Evolutionary conservation across 1,140 invertebrate genomes (phyloP).

Genomic region (Teleopsis dalmanni): DNA sequence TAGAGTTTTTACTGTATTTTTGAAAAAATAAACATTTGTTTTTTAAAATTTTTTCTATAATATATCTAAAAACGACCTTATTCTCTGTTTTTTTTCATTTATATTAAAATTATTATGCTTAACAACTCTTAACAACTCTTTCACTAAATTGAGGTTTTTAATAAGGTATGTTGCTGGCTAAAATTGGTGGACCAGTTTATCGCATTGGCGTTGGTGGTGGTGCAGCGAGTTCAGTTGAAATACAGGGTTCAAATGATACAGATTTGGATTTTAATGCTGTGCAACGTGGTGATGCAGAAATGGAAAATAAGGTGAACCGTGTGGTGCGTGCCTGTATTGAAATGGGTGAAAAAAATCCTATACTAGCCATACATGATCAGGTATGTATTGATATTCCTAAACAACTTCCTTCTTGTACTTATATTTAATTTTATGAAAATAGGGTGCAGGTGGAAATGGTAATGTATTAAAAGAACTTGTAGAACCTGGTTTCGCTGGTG

Average conservation of each 20-base stretch:
- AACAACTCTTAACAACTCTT: too few relatives aligned
- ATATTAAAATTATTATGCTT: too few relatives aligned
- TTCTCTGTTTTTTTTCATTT: too few relatives aligned
- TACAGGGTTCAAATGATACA: conserved; percentile 76
- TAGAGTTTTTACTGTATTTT: too few relatives aligned
- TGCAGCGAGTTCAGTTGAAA: conserved; percentile 89
- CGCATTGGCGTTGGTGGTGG: conserved; percentile 96
- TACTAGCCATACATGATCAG: conserved; percentile 56
- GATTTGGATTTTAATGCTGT: conserved; percentile 94
- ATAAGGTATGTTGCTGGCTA: conserved; percentile 80
- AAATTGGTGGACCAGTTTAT: conserved; percentile 94
- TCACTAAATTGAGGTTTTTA: too few relatives aligned
- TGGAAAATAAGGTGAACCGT: conserved; percentile 95
- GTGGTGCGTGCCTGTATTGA: conserved; percentile 89
- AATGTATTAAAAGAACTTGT: conserved; percentile 96
- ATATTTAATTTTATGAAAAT: neutral
- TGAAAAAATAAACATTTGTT: too few relatives aligned
- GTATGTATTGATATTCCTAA: conserved; percentile 3
- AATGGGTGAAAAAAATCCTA: conserved; percentile 73
- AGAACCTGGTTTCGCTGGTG: conserved; percentile 74
- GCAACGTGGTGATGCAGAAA: conserved; percentile 95
- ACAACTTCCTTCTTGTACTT: neutral
- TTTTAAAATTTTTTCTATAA: too few relatives aligned
- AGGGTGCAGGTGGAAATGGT: conserved; percentile 96
- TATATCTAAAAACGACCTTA: too few relatives aligned